Base-by-base conservation (phyloP, 2,797 vertebrate genomes). In the Darevskia mixta region DNA sequence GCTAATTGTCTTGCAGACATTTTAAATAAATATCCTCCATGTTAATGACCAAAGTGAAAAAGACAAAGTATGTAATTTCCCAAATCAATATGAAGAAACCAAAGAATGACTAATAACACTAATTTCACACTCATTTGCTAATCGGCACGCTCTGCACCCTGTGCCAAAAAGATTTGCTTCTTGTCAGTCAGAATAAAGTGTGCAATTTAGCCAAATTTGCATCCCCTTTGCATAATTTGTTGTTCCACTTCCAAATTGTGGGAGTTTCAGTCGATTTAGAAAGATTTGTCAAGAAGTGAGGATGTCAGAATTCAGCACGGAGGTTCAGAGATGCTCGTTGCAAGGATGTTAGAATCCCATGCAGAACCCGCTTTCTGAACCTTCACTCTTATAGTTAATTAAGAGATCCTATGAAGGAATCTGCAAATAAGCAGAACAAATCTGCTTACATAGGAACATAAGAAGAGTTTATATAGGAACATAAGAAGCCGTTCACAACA, bases 61-160 rank as follows among this genome's bases (percentile, higher is more conserved):
- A 87, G 86, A 87, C 86, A 82, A 66, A 82, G 86, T 77, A 73
- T 87, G 71, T 83, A 87, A 87, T 87, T 87, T 82, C 58, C 86
- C 72, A 77, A 87, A 82, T 87, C 86, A 82, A 81, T 87, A 82
- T 15, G 86, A 81, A 87, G 79, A 77, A 82, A 67, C 25, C 79
- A 32, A 82, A 82, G 86, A 87, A 87, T 87, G 72, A 87, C 79
- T 87, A 87, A 87, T 82, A 82, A 82, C 35, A 1, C 86, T 87
- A 87, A 82, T 87, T 87, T 87, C 86, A 87, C 79, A 45, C 86
- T 77, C 69, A 76, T 83, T 87, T 82, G 79, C 80, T 87, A 77
- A 87, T 76, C 61, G 58, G 72, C 71, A 67, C n/a, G 9, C 72
- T 61, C 0, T 77, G 72, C 29, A 49, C 79, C 9, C 27, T 35